Conservation (phyloP, 2,888 invertebrate species). For the Dynastes grantii region DNA sequence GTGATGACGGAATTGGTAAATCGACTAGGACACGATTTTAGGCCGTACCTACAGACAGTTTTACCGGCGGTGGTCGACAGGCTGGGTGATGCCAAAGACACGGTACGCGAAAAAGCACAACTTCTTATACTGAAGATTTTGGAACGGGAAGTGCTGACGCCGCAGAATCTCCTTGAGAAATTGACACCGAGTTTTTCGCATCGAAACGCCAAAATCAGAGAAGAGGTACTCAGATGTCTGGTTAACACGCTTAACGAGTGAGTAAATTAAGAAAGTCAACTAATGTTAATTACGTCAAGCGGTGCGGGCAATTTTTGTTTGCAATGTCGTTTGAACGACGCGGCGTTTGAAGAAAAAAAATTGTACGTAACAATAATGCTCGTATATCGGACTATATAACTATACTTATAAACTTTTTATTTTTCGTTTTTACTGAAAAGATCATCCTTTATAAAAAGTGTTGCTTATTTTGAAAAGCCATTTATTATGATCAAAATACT, state of each 20-base stretch:
- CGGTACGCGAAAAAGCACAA: constrained; percentile 81
- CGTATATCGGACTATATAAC: too few relatives aligned
- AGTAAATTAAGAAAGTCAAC: constrained; percentile 66
- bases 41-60: constrained; percentile 87
- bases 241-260: constrained; percentile 88
- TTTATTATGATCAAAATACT: too few relatives aligned
- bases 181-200: constrained; percentile 82
- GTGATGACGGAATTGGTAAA: constrained; percentile 89
- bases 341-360: too few relatives aligned
- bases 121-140: constrained; percentile 81
- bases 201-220: constrained; percentile 93
- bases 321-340: too few relatives aligned
- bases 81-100: constrained; percentile 72
- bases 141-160: constrained; percentile 80
- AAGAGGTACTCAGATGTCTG: constrained; percentile 89
- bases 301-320: neutral
- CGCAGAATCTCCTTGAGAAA: constrained; percentile 82
- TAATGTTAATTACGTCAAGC: neutral
- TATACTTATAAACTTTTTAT: too few relatives aligned
- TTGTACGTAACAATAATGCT: too few relatives aligned
- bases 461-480: too few relatives aligned
- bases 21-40: constrained; percentile 90
- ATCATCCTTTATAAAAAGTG: too few relatives aligned
- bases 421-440: too few relatives aligned
- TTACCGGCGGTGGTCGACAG: constrained; percentile 89